Conservation (phyloP, 2,797 vertebrate species). For the Tauraco hartlaubi region DNA sequence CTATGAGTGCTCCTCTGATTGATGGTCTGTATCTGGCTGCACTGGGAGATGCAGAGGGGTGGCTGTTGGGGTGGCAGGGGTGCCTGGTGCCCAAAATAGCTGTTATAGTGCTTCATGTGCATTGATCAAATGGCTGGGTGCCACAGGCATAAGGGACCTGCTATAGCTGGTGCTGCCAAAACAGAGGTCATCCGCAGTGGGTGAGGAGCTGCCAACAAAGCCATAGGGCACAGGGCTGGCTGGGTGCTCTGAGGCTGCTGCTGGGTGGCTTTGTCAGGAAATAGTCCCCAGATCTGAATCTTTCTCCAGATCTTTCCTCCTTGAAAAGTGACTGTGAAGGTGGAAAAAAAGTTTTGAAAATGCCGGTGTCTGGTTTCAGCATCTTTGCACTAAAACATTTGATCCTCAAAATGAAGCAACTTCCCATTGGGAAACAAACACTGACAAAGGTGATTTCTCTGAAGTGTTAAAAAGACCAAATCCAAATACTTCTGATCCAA, state of each 20-base stretch:
- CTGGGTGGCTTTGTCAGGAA: background rate
- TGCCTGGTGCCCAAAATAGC: background rate
- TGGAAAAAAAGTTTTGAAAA: background rate
- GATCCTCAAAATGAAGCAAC: background rate
- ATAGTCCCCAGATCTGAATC: background rate
- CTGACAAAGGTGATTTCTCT: background rate
- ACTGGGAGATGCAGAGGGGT: background rate
- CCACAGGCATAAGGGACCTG: background rate
- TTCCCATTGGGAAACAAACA: background rate
- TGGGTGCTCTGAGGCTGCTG: background rate
- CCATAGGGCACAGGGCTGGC: background rate
- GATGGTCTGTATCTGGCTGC: background rate
- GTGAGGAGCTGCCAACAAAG: background rate
- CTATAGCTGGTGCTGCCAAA: background rate
- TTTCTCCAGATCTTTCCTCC: background rate
- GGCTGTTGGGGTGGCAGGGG: background rate
- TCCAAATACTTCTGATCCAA: background rate
- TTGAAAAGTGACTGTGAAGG: background rate
- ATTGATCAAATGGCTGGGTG: background rate
- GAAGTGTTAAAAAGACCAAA: background rate
- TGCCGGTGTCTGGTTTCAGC: background rate
- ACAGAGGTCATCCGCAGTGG: accelerated
- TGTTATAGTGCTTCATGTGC: background rate
- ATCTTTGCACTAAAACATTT: background rate
- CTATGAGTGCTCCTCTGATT: background rate